These are phyloP conservation scores for Sphinx pinastri DNA, from an alignment of 2,888 invertebrate genomes.

Conservation along the genomic window DNA sequence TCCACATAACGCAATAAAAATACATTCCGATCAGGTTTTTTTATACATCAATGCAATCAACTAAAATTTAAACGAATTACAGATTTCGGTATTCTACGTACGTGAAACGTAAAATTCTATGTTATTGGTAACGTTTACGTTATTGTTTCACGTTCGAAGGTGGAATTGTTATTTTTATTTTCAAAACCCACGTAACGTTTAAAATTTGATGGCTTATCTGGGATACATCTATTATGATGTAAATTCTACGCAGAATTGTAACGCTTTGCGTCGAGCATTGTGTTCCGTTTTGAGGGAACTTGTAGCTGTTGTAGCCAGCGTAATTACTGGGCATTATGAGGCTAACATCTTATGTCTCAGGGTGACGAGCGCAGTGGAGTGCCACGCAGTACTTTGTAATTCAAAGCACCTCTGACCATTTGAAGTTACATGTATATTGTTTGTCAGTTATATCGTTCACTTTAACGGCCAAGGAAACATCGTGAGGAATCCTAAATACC, in stretches of 20 bases:
- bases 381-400: too few species aligned
- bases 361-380: too few species aligned
- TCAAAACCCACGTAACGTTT: conserved; percentile 4
- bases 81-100: not conserved
- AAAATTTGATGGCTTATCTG: conserved; percentile 19
- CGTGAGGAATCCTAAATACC: not conserved
- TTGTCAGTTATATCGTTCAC: not conserved
- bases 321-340: too few species aligned
- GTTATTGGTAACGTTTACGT: not conserved
- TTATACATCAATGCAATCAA: not conserved
- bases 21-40: too few species aligned
- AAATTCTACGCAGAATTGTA: not conserved
- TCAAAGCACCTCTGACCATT: not conserved
- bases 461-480: not conserved
- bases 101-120: not conserved
- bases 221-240: not conserved
- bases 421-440: not conserved
- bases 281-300: not conserved
- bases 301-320: too few species aligned
- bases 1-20: not conserved
- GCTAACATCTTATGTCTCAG: too few species aligned
- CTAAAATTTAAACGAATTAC: not conserved
- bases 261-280: not conserved
- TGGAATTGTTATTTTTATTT: conserved; percentile 29
- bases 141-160: conserved; percentile 7